Percentiles rank a stretch among this genome's conserved stretches.
phyloP scores from a whole-genome alignment of 2,113 vertebrate species.

The Machaerirhynchus nigripectus region DNA sequence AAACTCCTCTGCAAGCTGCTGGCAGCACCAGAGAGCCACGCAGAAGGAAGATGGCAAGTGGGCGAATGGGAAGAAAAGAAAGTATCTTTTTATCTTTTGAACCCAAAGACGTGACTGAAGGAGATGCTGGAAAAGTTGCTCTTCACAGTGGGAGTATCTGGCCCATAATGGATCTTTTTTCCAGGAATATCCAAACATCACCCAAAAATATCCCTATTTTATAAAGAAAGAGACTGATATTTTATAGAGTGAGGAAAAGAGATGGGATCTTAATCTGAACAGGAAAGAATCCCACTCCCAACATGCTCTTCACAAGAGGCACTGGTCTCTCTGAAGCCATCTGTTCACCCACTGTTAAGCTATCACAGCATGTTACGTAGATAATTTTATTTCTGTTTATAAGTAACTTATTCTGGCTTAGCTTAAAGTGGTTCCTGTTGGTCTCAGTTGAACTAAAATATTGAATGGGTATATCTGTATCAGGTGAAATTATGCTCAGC shows the following conservation, averaged over 20 bases:
- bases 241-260: neutral
- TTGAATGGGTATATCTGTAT: neutral
- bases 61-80: neutral
- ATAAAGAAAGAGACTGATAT: neutral
- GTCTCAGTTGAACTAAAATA: neutral
- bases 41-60: neutral
- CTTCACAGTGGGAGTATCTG: neutral
- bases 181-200: neutral
- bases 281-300: neutral
- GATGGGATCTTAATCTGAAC: neutral
- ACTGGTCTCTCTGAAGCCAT: neutral
- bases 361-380: neutral
- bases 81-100: neutral
- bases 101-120: neutral
- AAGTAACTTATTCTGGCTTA: neutral
- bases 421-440: neutral
- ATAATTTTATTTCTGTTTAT: neutral
- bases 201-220: neutral
- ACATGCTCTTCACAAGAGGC: neutral
- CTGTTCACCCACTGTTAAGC: neutral
- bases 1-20: neutral
- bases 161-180: neutral
- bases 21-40: neutral
- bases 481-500: neutral
- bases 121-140: neutral